These are phyloP conservation scores for Microchirus variegatus DNA, from an alignment of 2,797 vertebrate species.

Conservation along the genomic window DNA sequence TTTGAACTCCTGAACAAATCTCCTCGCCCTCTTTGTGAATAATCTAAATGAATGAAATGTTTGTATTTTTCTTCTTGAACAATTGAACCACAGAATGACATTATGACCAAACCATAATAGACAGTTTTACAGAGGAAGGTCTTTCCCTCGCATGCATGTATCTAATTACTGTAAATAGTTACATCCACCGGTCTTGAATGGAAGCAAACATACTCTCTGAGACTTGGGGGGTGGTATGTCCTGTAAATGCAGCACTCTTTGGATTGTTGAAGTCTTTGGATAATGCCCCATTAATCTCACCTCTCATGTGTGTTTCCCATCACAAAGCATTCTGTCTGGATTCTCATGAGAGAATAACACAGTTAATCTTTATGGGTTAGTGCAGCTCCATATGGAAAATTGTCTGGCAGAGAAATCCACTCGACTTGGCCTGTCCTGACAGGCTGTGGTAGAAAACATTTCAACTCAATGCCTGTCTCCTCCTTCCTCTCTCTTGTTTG, in stretches of 20 bases:
- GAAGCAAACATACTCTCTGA: conserved; percentile 40
- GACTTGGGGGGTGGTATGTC: conserved; percentile 9
- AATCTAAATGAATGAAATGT: background rate
- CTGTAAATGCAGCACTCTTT: conserved; percentile 36
- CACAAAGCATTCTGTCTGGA: conserved; percentile 51
- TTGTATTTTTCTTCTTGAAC: background rate
- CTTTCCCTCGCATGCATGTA: conserved; percentile 54
- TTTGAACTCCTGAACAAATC: conserved; percentile 14
- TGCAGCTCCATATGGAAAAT: conserved; percentile 63
- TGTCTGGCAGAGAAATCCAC: conserved; percentile 35
- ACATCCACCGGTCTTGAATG: conserved; percentile 48
- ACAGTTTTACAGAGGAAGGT: conserved; percentile 20
- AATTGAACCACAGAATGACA: background rate
- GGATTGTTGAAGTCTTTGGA: conserved; percentile 49
- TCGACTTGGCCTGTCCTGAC: conserved; percentile 45
- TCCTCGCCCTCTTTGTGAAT: too few species aligned
- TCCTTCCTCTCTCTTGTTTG: conserved; percentile 44
- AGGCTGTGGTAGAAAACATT: conserved; percentile 40
- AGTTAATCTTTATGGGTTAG: conserved; percentile 64
- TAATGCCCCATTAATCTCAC: conserved; percentile 68
- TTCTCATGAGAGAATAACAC: conserved; percentile 59
- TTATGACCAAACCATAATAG: conserved; percentile 11
- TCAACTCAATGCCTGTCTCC: conserved; percentile 32
- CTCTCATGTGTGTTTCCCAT: conserved; percentile 64
- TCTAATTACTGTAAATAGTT: conserved; percentile 72